Percentiles rank a stretch among this genome's conserved stretches.
Conservation (phyloP, 1,140 invertebrate species). For the Philopotamus ludificatus region DNA sequence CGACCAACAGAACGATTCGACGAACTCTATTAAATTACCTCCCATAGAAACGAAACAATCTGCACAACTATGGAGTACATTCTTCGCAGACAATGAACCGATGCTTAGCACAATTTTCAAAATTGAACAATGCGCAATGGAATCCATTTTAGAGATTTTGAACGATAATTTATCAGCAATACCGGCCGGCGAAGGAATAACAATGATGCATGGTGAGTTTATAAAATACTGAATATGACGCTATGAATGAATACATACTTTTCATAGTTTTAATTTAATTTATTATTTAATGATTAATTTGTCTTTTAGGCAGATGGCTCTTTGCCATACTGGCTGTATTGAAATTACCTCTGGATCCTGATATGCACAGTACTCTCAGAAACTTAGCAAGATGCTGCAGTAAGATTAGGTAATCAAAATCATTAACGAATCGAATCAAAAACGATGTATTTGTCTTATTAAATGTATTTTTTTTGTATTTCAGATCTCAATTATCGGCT, state of each 20-base stretch:
- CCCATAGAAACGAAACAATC: constrained; percentile 25
- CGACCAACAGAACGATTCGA: constrained; percentile 34
- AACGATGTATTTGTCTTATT: background rate
- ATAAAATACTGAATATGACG: too few relatives aligned
- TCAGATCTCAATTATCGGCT: constrained; percentile 42
- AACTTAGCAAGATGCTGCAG: constrained; percentile 47
- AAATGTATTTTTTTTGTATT: constrained; percentile 19
- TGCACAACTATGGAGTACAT: constrained; percentile 26
- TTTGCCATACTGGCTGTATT: constrained; percentile 47
- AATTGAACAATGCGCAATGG: constrained; percentile 43
- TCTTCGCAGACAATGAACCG: constrained; percentile 32
- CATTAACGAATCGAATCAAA: background rate
- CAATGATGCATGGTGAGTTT: constrained; percentile 20
- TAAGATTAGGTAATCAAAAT: constrained; percentile 39
- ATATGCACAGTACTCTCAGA: constrained; percentile 44
- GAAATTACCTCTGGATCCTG: constrained; percentile 46
- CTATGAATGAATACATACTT: too few relatives aligned
- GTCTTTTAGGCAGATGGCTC: constrained; percentile 45
- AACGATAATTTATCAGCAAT: constrained; percentile 40
- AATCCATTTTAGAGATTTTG: constrained; percentile 44
- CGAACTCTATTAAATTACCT: constrained; percentile 19
- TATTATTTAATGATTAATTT: constrained; percentile 40
- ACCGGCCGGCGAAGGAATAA: constrained; percentile 31
- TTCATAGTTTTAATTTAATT: too few relatives aligned
- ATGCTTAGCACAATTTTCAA: constrained; percentile 29